A percentile compares a stretch with the other conserved stretches of the same genome.
Conservation (phyloP, 2,888 invertebrate genomes). For the Hydraecia micacea region DNA sequence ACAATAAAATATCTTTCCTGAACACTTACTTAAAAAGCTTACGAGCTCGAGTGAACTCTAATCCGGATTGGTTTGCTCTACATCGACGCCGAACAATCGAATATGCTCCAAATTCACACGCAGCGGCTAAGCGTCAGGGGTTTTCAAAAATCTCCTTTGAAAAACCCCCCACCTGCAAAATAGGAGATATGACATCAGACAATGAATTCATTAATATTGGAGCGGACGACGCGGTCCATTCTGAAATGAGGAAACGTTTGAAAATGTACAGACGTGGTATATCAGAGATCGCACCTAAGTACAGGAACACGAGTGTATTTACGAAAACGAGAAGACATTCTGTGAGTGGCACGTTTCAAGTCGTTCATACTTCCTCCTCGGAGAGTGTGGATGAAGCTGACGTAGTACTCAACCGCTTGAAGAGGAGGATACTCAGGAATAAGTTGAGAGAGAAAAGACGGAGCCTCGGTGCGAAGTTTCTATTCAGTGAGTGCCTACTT, state of each 20-base stretch:
- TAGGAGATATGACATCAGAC: conserved; percentile 79
- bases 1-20: conserved; percentile 87
- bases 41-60: conserved; percentile 82
- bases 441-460: conserved; percentile 87
- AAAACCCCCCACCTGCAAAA: conserved; percentile 73
- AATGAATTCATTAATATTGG: conserved; percentile 85
- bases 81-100: conserved; percentile 78
- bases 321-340: conserved; percentile 84
- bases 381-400: conserved; percentile 90
- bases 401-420: conserved; percentile 86
- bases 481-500: conserved; percentile 78
- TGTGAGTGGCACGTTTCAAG: conserved; percentile 77
- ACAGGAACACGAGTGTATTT: conserved; percentile 74
- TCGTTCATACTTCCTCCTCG: conserved; percentile 85
- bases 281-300: conserved; percentile 83
- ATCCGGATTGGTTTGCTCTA: conserved; percentile 85
- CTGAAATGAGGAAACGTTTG: conserved; percentile 87
- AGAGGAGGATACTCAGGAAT: conserved; percentile 88
- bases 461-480: conserved; percentile 79
- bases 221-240: conserved; percentile 84
- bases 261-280: conserved; percentile 88
- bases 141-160: conserved; percentile 72
- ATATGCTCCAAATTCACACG: conserved; percentile 72
- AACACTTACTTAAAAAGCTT: conserved; percentile 89
- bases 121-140: conserved; percentile 70